Percentiles rank a stretch among this genome's conserved stretches.
Evolutionary conservation across 1,140 invertebrate species (phyloP).

Genomic region (Caenorhabditis remanei): DNA sequence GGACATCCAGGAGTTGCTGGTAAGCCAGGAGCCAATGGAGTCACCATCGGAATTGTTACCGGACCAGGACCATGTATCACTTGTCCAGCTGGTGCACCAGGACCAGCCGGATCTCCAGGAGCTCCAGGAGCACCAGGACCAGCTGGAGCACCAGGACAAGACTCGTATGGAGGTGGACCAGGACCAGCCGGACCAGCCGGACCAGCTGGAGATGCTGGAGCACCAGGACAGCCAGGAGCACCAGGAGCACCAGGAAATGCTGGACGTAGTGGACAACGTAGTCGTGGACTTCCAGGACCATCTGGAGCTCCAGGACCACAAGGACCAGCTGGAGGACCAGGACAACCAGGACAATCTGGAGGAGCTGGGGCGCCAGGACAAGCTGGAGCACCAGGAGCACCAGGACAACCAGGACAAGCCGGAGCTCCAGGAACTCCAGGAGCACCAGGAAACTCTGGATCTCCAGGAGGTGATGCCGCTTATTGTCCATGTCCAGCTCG

Average conservation of each 20-base stretch:
- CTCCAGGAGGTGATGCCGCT: conserved; percentile 20
- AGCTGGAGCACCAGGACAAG: conserved; percentile 21
- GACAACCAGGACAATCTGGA: conserved; percentile 23
- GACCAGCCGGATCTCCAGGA: conserved; percentile 41
- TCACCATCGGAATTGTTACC: conserved; percentile 7
- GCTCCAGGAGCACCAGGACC: conserved; percentile 17
- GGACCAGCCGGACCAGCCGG: conserved; percentile 48
- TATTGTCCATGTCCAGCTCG: conserved; percentile 57
- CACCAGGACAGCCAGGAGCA: conserved; percentile 39
- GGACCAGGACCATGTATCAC: conserved; percentile 38
- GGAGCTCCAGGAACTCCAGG: conserved; percentile 42
- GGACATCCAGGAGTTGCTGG: conserved; percentile 45
- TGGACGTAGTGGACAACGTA: conserved; percentile 40
- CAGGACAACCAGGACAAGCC: conserved; percentile 50
- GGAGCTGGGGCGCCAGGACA: conserved; percentile 52
- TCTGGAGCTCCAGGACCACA: conserved; percentile 14
- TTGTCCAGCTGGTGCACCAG: conserved; percentile 44
- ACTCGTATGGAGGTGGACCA: not conserved
- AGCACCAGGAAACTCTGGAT: conserved; percentile 26
- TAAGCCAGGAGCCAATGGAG: conserved; percentile 55
- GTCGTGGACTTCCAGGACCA: conserved; percentile 50
- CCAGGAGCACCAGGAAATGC: conserved; percentile 33
- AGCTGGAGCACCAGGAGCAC: conserved; percentile 48
- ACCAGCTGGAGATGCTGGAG: conserved; percentile 56
- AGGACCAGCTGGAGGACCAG: conserved; percentile 43